phyloP scores from a whole-genome alignment of 2,888 invertebrate genomes.

The Ectobius pallidus region DNA sequence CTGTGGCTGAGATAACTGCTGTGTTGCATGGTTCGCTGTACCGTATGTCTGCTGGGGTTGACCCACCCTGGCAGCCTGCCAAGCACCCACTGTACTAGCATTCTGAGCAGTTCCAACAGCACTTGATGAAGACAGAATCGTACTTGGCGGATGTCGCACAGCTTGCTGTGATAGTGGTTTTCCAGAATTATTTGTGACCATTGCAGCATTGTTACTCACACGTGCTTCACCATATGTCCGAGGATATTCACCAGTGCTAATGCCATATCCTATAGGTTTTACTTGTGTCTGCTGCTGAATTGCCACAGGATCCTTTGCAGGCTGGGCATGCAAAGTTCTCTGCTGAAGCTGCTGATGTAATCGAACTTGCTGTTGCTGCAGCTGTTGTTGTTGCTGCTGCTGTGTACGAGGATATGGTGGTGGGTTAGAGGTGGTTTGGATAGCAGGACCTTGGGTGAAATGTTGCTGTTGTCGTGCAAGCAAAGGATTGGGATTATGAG shows the following conservation, averaged over 20 bases:
- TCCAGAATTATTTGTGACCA: constrained; percentile 1
- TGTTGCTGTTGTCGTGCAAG: constrained; percentile 16
- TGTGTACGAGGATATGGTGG: constrained; percentile 46
- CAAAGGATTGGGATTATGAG: background rate
- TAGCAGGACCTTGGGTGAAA: constrained; percentile 13
- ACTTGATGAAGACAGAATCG: background rate
- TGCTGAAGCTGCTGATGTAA: constrained; percentile 48
- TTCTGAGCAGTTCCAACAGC: background rate
- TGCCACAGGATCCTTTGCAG: constrained; percentile 19
- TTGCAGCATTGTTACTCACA: background rate
- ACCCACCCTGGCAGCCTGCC: constrained; percentile 13
- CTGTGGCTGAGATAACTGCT: constrained; percentile 38
- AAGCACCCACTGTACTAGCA: background rate
- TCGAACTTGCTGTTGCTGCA: constrained; percentile 35
- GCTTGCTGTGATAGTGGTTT: constrained; percentile 12
- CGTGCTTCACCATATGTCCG: constrained; percentile 13
- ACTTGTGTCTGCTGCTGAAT: constrained; percentile 49
- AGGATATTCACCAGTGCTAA: background rate
- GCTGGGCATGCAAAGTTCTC: background rate
- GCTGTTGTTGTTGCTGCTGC: constrained; percentile 35
- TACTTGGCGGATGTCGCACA: background rate
- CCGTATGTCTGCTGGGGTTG: constrained; percentile 18
- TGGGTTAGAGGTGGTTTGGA: constrained; percentile 6
- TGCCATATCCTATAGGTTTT: constrained; percentile 33
- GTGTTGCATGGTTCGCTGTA: constrained; percentile 20